Percentiles rank a stretch among this genome's conserved stretches.
Conservation (phyloP, 37 sponge, comb jelly and placozoan species). For the Chondrilla cf. caribensis region DNA sequence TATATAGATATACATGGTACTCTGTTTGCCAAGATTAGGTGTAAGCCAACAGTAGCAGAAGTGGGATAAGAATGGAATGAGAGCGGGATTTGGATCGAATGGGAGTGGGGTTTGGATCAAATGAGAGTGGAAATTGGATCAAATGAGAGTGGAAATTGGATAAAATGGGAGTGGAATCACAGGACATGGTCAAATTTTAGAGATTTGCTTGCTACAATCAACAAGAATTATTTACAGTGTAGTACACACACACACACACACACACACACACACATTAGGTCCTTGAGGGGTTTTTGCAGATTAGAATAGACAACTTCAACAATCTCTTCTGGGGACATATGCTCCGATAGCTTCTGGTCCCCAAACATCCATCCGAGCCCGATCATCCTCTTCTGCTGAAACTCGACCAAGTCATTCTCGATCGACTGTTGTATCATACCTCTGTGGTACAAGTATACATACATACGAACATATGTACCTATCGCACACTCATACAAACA, state of each 20-base stretch:
- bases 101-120: no score
- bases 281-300: constrained; percentile 30
- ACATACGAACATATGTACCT: background rate
- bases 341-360: constrained; percentile 50
- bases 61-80: no score
- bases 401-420: constrained; percentile 41
- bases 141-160: no score
- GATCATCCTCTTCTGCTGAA: constrained; percentile 52
- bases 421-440: constrained; percentile 34
- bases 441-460: constrained; percentile 6
- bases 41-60: no score
- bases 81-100: no score
- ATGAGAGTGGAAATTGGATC: no score
- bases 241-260: constrained; percentile 13
- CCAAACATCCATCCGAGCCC: constrained; percentile 72
- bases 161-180: no score
- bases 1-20: no score
- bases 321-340: constrained; percentile 34
- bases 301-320: constrained; percentile 26
- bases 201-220: no score
- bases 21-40: no score
- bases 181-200: no score
- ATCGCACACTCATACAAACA: background rate
- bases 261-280: constrained; percentile 25
- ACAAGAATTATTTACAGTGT: no score